These are phyloP conservation scores for Eulemur albifrons DNA, from an alignment of 2,797 vertebrate species.

Conservation along the genomic window DNA sequence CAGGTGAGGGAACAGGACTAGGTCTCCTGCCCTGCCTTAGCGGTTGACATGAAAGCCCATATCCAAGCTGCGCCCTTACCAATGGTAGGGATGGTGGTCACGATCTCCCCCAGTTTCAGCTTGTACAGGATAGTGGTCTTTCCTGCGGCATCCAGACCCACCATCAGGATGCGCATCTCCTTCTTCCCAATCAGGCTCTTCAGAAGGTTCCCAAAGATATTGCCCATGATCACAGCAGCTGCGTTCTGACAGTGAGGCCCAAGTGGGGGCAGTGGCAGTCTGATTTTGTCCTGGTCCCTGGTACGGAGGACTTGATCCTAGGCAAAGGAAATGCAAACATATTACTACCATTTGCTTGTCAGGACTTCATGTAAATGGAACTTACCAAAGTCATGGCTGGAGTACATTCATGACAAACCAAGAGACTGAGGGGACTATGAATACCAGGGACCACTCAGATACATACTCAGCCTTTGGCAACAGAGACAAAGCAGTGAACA, in stretches of 20 bases:
- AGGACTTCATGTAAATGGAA: not conserved
- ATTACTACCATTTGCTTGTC: not conserved
- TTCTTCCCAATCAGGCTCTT: constrained; percentile 98
- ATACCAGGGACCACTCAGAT: not conserved
- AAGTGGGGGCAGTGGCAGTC: constrained; percentile 27
- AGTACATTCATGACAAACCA: not conserved
- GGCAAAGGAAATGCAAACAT: constrained; percentile 24
- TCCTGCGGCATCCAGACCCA: constrained; percentile 95
- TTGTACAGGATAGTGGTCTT: constrained; percentile 99
- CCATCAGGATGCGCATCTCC: constrained; percentile 99
- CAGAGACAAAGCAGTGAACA: constrained; percentile 20
- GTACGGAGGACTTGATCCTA: constrained; percentile 51
- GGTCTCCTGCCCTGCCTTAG: not conserved
- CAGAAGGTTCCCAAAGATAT: constrained; percentile 95
- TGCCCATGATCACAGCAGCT: constrained; percentile 90
- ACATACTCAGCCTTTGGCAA: not conserved
- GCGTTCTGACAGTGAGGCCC: not conserved
- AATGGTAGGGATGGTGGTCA: constrained; percentile 98
- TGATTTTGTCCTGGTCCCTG: constrained; percentile 36
- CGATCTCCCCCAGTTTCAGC: constrained; percentile 97
- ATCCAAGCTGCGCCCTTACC: constrained; percentile 83
- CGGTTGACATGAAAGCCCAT: not conserved
- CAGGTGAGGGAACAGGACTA: not conserved
- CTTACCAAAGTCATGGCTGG: constrained; percentile 53
- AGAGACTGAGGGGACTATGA: not conserved